Evolutionary conservation across 2,888 invertebrate genomes (phyloP), one percentile per base, ranked within the genome.

Genomic region (Microctonus brassicae): DNA sequence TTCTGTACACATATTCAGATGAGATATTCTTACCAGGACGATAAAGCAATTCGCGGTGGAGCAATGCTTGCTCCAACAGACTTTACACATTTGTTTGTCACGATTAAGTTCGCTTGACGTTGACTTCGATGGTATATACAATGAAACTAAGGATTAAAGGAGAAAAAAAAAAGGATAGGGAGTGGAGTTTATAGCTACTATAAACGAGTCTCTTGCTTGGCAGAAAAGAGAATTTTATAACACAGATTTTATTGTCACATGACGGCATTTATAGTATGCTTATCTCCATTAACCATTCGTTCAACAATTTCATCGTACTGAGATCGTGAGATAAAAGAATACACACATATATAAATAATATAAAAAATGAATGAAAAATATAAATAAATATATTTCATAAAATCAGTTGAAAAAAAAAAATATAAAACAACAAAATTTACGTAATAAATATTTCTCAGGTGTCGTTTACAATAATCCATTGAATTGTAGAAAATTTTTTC

Each of bases 21-120:
- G 47, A 47, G 17, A 47, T 47, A 47, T 47, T 47, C 47, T 47
- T 47, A 47, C 17, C 17, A 1, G 34, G 72, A 76, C 76, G 73
- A 77, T 77, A 77, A 77, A 77, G 62, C 72, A 61, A 64, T 63
- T 47, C 67, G 66, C 17, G 20, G 57, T 60, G 65, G 39, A 36
- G 53, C 53, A 63, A 62, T 29, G 33, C 39, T 62, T 57, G 47
- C 36, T 55, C 24, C 22, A 29, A 57, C 57, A 26, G 69, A 66
- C 66, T 72, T 70, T 71, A 63, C 60, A 72, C 68, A 74, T 74
- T 76, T 73, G 72, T 76, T 73, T 73, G 73, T 61, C 61, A 67
- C 73, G 70, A 74, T 75, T 67, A 67, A 69, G 36, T 47, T 67
- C 33, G 42, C n/a, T 64, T 60, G 36, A 39, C 52, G 69, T 61